phyloP scores from a whole-genome alignment of 2,113 vertebrate genomes.

The Odobenus rosmarus region DNA sequence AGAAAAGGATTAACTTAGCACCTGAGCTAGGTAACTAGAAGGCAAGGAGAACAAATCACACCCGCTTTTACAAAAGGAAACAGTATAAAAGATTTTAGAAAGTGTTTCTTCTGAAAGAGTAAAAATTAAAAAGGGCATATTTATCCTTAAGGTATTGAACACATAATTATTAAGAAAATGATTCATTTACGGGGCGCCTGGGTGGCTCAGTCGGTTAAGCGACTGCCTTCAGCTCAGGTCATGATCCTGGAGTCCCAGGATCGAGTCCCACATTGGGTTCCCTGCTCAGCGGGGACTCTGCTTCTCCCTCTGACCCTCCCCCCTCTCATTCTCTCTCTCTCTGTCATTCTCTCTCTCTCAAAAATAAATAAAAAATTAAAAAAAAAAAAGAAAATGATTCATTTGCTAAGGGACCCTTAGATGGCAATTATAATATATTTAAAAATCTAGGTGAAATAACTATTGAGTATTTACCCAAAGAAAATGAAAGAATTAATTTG shows the following conservation, averaged over 20 bases:
- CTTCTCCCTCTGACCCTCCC: too few species aligned
- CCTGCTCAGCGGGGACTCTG: too few species aligned
- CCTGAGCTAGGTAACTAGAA: not conserved
- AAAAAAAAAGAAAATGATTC: not conserved
- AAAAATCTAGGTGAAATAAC: constrained; percentile 33
- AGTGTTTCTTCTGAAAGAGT: not conserved
- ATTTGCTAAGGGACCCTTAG: not conserved
- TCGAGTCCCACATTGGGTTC: too few species aligned
- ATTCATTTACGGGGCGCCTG: not conserved
- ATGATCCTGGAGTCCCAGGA: too few species aligned
- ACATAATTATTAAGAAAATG: not conserved
- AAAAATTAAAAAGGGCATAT: not conserved
- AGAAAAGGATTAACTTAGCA: not conserved
- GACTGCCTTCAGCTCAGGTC: too few species aligned
- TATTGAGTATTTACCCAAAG: not conserved
- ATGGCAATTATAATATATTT: not conserved
- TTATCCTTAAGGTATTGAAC: not conserved
- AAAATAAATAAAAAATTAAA: too few species aligned
- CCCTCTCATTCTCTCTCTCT: too few species aligned
- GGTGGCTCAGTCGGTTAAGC: too few species aligned
- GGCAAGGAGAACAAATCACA: not conserved
- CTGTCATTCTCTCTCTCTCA: too few species aligned
- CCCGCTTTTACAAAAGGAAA: not conserved
- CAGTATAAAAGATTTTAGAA: not conserved
- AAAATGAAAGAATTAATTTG: not conserved